phyloP scores from a whole-genome alignment of 2,888 invertebrate species.

The Caenorhabditis japonica region DNA sequence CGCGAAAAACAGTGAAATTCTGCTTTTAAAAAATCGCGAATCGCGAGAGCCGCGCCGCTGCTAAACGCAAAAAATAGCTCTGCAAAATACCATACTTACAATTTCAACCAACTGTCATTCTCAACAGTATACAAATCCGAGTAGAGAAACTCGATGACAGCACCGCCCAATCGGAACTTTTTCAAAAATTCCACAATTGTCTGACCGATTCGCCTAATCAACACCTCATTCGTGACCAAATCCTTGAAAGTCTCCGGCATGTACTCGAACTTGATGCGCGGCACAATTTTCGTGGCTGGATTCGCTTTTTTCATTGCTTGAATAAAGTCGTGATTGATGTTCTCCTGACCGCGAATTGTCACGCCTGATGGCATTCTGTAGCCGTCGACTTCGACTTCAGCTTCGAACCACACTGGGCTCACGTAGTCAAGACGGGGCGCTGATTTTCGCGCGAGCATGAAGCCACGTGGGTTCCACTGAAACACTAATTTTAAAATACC shows the following conservation, averaged over 20 bases:
- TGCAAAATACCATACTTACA: no score
- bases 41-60: no score
- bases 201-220: not conserved
- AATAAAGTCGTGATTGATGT: constrained; percentile 61
- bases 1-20: no score
- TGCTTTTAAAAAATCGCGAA: no score
- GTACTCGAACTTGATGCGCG: constrained; percentile 89
- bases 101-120: no score
- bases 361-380: not conserved
- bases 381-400: not conserved
- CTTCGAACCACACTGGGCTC: constrained; percentile 93
- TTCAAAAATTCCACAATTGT: constrained; percentile 10
- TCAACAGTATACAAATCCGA: no score
- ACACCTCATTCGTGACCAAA: constrained; percentile 81
- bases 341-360: not conserved
- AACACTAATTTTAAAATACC: constrained; percentile 67
- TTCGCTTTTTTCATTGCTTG: constrained; percentile 60
- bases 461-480: constrained; percentile 95
- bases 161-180: constrained; percentile 11
- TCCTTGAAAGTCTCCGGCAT: constrained; percentile 86
- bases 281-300: constrained; percentile 81
- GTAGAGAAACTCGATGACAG: constrained; percentile 2
- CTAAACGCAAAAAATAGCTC: no score
- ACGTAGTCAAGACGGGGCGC: constrained; percentile 88
- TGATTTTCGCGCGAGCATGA: constrained; percentile 90